Evolutionary conservation across 2,113 vertebrate genomes (phyloP), one percentile per base, ranked within the genome.

Genomic region (Theristicus caerulescens): DNA sequence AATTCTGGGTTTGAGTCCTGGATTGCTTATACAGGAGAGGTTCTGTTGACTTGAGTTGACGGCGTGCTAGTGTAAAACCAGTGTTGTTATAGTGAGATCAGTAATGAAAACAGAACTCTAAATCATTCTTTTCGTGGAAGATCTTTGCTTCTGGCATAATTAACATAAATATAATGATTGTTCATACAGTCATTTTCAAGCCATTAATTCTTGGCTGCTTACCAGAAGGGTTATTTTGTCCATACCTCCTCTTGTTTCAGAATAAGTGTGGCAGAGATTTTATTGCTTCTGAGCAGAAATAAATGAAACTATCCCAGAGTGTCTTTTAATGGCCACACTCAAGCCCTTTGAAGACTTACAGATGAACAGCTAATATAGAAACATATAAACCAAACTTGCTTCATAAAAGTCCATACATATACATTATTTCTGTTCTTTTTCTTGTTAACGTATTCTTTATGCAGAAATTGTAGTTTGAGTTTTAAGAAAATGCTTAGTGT

Each of bases 401-500:
- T 65, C 72, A 15, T 69, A 11, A 3, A 83, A 69, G 31, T 62
- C 31, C 4, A 0, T 52, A 54, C 0, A 0, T 58, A 6, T 44
- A 10, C 11, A 4, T 2, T 51, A 6, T 34, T 64, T 31, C 7
- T 66, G 6, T 76, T 79, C 10, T 20, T 47, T 36, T 73, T 42
- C 54, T 74, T 24, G 11, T 44, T 82, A 36, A 38, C 4, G 0
- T 54, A 15, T 59, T 87, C 40, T 72, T 32, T 52, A 0, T 82
- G 29, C 52, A 82, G n/a, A 62, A 82, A 54, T 34, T 38, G 19
- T 55, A 70, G 32, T 38, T 80, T 29, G 59, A 82, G 34, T 80
- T 88, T 64, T n/a, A 32, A 79, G 66, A 76, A 86, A 81, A 49
- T 31, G 7, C 27, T 79, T 80, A 7, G 31, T 58, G 26, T 55